These are phyloP conservation scores for Trematocara marginatum DNA, from an alignment of 2,113 vertebrate genomes.

Conservation along the genomic window DNA sequence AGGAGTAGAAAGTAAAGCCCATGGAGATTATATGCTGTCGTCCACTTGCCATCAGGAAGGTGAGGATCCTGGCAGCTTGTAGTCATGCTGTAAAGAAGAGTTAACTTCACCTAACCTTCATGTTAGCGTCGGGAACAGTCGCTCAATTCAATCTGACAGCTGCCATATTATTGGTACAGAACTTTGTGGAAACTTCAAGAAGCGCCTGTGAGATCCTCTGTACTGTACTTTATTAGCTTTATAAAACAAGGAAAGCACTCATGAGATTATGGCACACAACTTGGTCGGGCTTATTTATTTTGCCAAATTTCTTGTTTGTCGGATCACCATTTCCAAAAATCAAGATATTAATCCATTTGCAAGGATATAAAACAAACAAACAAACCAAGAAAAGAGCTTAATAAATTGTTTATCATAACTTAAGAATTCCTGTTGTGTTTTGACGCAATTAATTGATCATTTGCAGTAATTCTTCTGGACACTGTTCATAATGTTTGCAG, in stretches of 20 bases:
- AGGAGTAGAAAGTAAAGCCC: constrained; percentile 57
- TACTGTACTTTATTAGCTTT: constrained; percentile 14
- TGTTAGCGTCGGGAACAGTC: constrained; percentile 36
- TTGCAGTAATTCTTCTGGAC: neutral
- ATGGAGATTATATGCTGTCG: constrained; percentile 73
- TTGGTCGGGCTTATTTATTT: neutral
- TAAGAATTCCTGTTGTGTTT: neutral
- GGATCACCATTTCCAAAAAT: neutral
- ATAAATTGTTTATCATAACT: neutral
- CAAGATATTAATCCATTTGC: neutral
- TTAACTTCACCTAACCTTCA: constrained; percentile 59
- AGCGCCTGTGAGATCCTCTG: constrained; percentile 21
- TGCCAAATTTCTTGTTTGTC: neutral
- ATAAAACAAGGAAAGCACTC: neutral
- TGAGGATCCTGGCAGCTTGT: constrained; percentile 52
- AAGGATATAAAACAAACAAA: neutral
- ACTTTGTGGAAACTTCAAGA: constrained; percentile 65
- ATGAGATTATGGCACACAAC: neutral
- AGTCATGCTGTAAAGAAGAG: constrained; percentile 67
- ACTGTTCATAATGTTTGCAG: neutral
- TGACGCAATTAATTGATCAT: neutral
- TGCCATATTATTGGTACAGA: constrained; percentile 65
- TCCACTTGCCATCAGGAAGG: constrained; percentile 69
- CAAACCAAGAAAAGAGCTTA: neutral
- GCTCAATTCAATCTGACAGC: constrained; percentile 53